Conservation (phyloP, 2,113 vertebrate species). For the Heloderma charlesbogerti region DNA sequence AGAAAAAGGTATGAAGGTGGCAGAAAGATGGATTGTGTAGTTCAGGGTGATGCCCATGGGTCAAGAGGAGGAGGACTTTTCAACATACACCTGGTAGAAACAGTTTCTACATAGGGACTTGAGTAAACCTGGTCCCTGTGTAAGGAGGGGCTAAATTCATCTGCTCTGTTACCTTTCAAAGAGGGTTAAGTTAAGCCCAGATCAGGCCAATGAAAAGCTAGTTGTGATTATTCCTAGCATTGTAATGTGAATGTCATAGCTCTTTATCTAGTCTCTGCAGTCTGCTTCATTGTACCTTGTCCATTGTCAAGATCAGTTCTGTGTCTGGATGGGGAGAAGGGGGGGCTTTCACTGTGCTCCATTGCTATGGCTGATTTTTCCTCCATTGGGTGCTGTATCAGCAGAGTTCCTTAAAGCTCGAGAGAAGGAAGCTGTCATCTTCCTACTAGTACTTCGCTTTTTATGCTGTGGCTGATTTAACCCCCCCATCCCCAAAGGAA, state of each 20-base stretch:
- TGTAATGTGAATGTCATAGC: not conserved
- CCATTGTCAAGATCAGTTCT: not conserved
- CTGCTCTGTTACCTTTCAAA: not conserved
- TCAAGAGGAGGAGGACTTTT: too few relatives aligned
- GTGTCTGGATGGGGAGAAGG: not conserved
- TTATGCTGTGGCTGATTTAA: not conserved
- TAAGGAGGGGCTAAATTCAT: not conserved
- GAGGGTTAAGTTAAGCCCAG: not conserved
- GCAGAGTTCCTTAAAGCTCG: not conserved
- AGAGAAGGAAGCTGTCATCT: not conserved
- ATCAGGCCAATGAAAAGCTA: not conserved
- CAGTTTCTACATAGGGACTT: too few relatives aligned
- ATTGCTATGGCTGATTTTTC: not conserved
- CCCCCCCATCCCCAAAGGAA: too few relatives aligned
- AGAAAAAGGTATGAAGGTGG: too few relatives aligned
- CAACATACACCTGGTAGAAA: too few relatives aligned
- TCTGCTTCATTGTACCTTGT: too few relatives aligned
- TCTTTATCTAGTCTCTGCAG: too few relatives aligned
- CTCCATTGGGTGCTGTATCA: not conserved
- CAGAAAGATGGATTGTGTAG: too few relatives aligned
- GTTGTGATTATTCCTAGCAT: not conserved
- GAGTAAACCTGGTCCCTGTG: not conserved
- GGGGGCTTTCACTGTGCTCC: not conserved
- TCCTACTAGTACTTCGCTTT: not conserved
- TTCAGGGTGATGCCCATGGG: too few relatives aligned